phyloP scores from a whole-genome alignment of 2,113 vertebrate genomes.

The Corvus moneduloides region DNA sequence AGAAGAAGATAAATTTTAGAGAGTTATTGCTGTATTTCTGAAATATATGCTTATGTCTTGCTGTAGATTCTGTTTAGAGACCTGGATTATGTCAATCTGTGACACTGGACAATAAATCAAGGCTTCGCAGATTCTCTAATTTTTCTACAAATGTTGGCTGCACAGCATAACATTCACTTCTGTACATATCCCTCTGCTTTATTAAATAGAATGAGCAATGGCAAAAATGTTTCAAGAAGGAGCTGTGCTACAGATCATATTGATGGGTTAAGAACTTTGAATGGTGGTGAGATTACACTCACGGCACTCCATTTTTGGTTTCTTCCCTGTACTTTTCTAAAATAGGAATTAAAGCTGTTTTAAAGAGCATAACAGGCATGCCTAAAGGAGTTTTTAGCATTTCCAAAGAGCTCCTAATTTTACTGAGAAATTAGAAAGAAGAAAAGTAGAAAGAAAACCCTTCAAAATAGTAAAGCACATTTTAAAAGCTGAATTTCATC shows the following conservation, averaged over 20 bases:
- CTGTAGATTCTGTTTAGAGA: neutral
- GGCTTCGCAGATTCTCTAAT: neutral
- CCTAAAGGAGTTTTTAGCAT: neutral
- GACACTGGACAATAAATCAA: neutral
- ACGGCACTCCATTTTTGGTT: neutral
- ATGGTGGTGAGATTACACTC: neutral
- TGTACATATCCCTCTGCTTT: neutral
- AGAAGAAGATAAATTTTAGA: neutral
- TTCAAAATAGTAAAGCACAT: neutral
- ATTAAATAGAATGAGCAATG: neutral
- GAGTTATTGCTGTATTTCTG: neutral
- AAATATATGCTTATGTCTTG: neutral
- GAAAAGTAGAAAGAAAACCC: neutral
- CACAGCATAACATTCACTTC: neutral
- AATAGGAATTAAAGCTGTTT: neutral
- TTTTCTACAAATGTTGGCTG: neutral
- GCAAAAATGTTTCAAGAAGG: neutral
- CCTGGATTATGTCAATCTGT: rapidly evolving
- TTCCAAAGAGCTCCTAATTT: neutral
- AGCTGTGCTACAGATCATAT: neutral
- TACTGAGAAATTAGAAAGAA: neutral
- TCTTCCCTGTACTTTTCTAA: neutral
- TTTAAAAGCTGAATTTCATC: neutral
- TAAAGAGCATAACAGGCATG: neutral
- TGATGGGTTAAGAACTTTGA: neutral